Conservation (phyloP, 2,888 invertebrate genomes). For the Galeopsomyia nigrocyanea region DNA sequence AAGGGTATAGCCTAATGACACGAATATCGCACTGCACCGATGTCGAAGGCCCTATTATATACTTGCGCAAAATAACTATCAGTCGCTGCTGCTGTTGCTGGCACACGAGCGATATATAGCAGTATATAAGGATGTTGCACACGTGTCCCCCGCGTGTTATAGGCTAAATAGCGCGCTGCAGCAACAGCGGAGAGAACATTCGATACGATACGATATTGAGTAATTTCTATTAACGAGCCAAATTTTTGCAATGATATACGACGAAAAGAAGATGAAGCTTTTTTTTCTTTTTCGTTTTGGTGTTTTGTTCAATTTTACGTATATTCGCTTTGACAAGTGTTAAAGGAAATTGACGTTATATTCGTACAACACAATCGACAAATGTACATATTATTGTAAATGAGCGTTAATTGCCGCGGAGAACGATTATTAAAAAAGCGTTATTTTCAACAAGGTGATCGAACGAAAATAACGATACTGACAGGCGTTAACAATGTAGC, state of each 20-base stretch:
- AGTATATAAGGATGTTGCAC: slow-evolving; percentile 6
- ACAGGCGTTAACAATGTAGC: no score
- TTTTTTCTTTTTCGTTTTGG: no score
- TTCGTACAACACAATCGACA: no score
- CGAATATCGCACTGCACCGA: slow-evolving; percentile 18
- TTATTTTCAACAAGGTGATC: no score
- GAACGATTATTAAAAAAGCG: no score
- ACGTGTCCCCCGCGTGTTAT: slow-evolving; percentile 11
- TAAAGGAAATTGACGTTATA: no score
- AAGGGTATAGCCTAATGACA: slow-evolving; percentile 46
- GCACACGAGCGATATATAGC: background rate
- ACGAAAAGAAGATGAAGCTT: background rate
- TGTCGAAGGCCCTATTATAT: no score
- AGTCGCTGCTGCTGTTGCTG: background rate
- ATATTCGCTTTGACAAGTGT: no score
- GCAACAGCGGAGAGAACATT: background rate
- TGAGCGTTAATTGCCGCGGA: no score
- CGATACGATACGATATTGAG: slow-evolving; percentile 14
- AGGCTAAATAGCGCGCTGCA: background rate
- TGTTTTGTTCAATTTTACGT: no score
- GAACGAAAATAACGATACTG: no score
- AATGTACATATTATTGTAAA: no score
- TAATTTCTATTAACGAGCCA: slow-evolving; percentile 14
- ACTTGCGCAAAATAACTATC: slow-evolving; percentile 27
- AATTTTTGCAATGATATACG: background rate